Percentiles rank a stretch among this genome's conserved stretches.
Conservation (phyloP, 2,888 invertebrate species). For the Tenthredo distinguenda region DNA sequence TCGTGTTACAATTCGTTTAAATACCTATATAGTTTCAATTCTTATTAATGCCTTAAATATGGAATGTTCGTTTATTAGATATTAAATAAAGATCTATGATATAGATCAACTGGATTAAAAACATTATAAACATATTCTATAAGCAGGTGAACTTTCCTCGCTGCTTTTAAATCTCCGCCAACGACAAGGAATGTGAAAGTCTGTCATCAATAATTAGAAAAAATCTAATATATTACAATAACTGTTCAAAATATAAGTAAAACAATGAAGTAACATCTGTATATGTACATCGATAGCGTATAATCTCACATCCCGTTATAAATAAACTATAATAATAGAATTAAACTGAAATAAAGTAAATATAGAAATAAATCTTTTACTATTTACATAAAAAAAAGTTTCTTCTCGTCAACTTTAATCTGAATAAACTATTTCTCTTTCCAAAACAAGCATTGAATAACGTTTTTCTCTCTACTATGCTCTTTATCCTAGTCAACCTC, state of each 20-base stretch:
- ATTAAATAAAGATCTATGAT: neutral
- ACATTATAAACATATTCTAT: neutral
- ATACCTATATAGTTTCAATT: neutral
- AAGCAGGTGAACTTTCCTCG: neutral
- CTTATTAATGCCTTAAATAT: neutral
- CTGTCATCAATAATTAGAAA: neutral
- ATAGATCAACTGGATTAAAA: neutral
- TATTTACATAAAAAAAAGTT: neutral
- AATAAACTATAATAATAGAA: constrained; percentile 10
- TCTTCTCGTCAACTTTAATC: neutral
- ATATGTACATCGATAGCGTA: constrained; percentile 5
- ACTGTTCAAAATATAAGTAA: neutral
- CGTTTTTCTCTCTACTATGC: neutral
- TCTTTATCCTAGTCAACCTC: neutral
- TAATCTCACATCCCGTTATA: constrained; percentile 46
- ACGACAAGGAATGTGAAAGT: constrained; percentile 37
- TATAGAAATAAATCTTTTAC: neutral
- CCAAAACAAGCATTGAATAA: neutral
- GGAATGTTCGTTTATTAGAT: neutral
- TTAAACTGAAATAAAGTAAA: neutral
- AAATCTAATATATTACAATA: constrained; percentile 2
- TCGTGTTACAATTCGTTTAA: neutral
- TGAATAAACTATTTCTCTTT: neutral
- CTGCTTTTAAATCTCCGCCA: constrained; percentile 45
- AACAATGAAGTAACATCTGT: constrained; percentile 8